A percentile compares a stretch with the other conserved stretches of the same genome.
phyloP scores from a whole-genome alignment of 2,113 vertebrate species.

The Ciconia maguari region DNA sequence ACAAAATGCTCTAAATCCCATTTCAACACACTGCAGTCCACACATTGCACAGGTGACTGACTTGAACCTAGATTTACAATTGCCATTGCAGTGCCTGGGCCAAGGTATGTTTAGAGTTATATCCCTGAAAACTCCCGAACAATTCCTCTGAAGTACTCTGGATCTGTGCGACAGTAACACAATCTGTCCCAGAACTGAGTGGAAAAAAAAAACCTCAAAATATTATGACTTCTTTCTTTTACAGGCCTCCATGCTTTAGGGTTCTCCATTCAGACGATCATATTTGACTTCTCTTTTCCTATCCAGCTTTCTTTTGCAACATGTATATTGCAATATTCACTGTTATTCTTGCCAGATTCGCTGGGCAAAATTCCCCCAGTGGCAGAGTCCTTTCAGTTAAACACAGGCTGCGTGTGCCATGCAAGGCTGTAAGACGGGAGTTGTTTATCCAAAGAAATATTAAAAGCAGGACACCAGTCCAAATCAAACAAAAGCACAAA shows the following conservation, averaged over 20 bases:
- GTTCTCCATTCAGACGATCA: neutral
- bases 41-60: neutral
- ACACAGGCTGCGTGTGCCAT: neutral
- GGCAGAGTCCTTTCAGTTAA: conserved; percentile 17
- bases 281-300: neutral
- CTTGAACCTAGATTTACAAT: neutral
- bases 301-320: neutral
- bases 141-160: conserved; percentile 5
- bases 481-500: conserved; percentile 64
- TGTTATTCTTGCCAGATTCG: neutral
- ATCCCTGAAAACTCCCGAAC: neutral
- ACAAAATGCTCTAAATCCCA: neutral
- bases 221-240: conserved; percentile 13
- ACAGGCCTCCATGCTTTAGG: neutral
- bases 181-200: neutral
- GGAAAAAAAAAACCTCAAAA: neutral
- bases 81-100: neutral
- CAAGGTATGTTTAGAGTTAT: conserved; percentile 10
- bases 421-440: conserved; percentile 4
- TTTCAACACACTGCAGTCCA: neutral
- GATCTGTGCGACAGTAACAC: neutral
- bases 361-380: conserved; percentile 11
- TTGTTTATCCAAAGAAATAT: conserved; percentile 58
- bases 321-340: neutral
- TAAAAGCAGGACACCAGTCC: conserved; percentile 44